Evolutionary conservation across 2,113 vertebrate species (phyloP).

Genomic region (Aleadryas rufinucha): DNA sequence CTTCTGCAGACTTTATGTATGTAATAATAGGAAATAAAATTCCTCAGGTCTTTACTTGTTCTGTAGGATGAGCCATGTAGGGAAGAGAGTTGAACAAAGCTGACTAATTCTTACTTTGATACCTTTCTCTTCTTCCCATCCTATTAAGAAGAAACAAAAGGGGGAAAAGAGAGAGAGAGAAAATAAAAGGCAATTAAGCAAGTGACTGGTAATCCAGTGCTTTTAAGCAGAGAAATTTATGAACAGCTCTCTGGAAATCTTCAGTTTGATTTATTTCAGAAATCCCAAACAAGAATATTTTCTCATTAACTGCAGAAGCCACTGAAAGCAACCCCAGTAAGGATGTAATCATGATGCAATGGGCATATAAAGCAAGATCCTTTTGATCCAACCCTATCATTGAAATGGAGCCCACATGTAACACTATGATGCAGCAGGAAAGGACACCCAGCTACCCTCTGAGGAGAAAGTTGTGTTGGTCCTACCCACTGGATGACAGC

Average conservation of each 20-base stretch:
- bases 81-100: not conserved
- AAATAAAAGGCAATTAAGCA: not conserved
- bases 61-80: not conserved
- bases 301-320: not conserved
- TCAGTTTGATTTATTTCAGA: not conserved
- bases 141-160: not conserved
- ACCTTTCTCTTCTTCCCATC: not conserved
- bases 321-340: not conserved
- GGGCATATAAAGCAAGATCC: not conserved
- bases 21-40: not conserved
- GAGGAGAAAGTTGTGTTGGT: not conserved
- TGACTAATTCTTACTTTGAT: not conserved
- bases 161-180: not conserved
- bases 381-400: not conserved
- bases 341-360: not conserved
- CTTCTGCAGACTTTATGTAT: not conserved
- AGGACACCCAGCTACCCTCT: fast-evolving
- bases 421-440: not conserved
- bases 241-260: not conserved
- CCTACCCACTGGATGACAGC: not conserved
- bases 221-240: not conserved
- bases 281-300: not conserved
- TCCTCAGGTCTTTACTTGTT: not conserved
- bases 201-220: not conserved
- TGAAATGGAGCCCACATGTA: not conserved